Evolutionary conservation across 2,113 vertebrate species (phyloP).

Genomic region (Corythaixoides concolor): DNA sequence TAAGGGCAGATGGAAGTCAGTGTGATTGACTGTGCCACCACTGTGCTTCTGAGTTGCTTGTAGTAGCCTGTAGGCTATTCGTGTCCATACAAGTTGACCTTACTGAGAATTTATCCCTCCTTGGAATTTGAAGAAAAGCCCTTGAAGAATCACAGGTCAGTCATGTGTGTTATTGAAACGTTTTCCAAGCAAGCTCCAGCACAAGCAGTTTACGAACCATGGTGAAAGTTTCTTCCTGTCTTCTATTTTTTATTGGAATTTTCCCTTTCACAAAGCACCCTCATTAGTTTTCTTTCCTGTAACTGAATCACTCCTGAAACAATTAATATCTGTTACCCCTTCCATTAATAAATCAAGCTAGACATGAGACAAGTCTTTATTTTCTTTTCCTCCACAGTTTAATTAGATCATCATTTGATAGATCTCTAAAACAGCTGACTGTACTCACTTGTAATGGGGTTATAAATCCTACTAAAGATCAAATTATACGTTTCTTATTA

Average conservation of each 20-base stretch:
- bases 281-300: slow-evolving; percentile 40
- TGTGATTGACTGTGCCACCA: slow-evolving; percentile 49
- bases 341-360: slow-evolving; percentile 45
- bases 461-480: slow-evolving; percentile 54
- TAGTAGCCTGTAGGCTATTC: slow-evolving; percentile 34
- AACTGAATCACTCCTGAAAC: slow-evolving; percentile 30
- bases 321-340: slow-evolving; percentile 39
- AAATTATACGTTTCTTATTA: background rate
- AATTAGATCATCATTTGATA: slow-evolving; percentile 45
- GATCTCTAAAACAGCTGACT: slow-evolving; percentile 28
- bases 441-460: slow-evolving; percentile 38
- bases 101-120: background rate
- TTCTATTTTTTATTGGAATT: slow-evolving; percentile 6
- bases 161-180: slow-evolving; percentile 50
- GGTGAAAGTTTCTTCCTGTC: slow-evolving; percentile 38
- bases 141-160: slow-evolving; percentile 54
- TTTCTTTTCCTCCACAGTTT: slow-evolving; percentile 40
- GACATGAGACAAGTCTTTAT: slow-evolving; percentile 50
- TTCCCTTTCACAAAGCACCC: background rate
- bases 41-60: background rate
- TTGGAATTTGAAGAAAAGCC: slow-evolving; percentile 33
- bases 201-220: slow-evolving; percentile 18
- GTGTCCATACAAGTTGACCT: slow-evolving; percentile 48
- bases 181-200: background rate
- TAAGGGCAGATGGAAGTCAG: slow-evolving; percentile 26